Base-by-base conservation (phyloP, 2,113 vertebrate species). In the Rhodinocichla rosea region DNA sequence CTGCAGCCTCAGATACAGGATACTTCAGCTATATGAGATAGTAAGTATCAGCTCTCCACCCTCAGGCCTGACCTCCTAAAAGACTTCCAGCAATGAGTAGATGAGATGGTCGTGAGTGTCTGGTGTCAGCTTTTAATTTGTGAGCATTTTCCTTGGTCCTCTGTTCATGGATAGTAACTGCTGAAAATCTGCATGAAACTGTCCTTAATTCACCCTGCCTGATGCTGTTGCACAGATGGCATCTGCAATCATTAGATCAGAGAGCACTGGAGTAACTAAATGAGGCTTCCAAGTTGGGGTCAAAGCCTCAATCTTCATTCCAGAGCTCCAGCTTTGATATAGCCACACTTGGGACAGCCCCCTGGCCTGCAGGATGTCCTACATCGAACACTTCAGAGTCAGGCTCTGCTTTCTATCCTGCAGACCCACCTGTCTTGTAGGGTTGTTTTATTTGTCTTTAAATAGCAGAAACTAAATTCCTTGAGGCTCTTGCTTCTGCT, bases 101-200 rank as follows among this genome's bases (percentile, higher is more conserved):
- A 80, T 74, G 74, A 92, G 88, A 83, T 28, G 44, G 40, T 81
- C 6, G 0, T 83, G 87, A 64, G 83, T 76, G 84, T 87, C 74
- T 90, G 84, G 81, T 95, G 70, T 94, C 95, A 92, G 53, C 85
- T 93, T 93, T 77, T 93, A 90, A 83, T 78, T 70, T 83, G 90
- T 30, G 83, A 67, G 52, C 22, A 4, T 88, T 86, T 77, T 94
- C 88, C 68, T 83, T 20, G 75, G 55, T 83, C 56, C 42, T 63
- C 83, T 68, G 23, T 59, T 71, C 0, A 0, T 53, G 80, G 86
- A 81, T 0, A 2, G 71, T 60, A 83, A 59, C 83, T 86, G 68
- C 88, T 75, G 76, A 83, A 86, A 92, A 94, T 52, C 71, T 74
- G 79, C 85, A 78, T 6, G 10, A 23, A 95, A 77, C 76, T 96